Evolutionary conservation across 2,113 vertebrate genomes (phyloP).

Genomic region (Bos javanicus): DNA sequence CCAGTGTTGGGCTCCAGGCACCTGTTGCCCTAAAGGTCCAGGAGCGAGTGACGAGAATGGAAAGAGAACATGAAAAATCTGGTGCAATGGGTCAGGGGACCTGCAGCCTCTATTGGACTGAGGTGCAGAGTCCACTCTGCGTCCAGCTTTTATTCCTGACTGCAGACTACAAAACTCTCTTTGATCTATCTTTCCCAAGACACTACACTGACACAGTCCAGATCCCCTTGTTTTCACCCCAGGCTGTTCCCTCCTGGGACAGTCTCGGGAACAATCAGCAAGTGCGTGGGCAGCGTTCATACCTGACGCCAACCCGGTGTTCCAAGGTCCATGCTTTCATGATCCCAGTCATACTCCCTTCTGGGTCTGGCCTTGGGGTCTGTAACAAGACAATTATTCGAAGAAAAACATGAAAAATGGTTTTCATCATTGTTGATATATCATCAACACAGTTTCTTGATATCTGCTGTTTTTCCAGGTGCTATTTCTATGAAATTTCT

Average conservation of each 20-base stretch:
- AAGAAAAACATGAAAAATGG: neutral
- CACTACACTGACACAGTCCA: neutral
- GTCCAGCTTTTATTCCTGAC: neutral
- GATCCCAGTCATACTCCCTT: neutral
- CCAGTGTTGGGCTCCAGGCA: neutral
- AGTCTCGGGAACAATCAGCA: neutral
- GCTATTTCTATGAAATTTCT: neutral
- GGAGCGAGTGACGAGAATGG: neutral
- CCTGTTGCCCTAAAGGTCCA: neutral
- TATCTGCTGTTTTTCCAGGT: neutral
- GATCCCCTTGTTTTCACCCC: neutral
- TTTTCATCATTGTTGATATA: neutral
- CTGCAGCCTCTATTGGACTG: neutral
- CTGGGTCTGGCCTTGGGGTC: neutral
- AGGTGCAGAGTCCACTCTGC: neutral
- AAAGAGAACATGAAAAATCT: neutral
- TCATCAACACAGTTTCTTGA: neutral
- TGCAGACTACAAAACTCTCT: neutral
- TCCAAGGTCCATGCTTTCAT: neutral
- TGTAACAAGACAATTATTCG: neutral
- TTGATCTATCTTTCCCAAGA: neutral
- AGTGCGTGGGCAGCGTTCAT: neutral
- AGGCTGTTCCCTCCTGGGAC: neutral
- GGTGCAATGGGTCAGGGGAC: neutral
- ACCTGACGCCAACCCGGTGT: neutral